A percentile compares a stretch with the other conserved stretches of the same genome.
phyloP scores from a whole-genome alignment of 1,140 invertebrate species.

The Caerostris extrusa region DNA sequence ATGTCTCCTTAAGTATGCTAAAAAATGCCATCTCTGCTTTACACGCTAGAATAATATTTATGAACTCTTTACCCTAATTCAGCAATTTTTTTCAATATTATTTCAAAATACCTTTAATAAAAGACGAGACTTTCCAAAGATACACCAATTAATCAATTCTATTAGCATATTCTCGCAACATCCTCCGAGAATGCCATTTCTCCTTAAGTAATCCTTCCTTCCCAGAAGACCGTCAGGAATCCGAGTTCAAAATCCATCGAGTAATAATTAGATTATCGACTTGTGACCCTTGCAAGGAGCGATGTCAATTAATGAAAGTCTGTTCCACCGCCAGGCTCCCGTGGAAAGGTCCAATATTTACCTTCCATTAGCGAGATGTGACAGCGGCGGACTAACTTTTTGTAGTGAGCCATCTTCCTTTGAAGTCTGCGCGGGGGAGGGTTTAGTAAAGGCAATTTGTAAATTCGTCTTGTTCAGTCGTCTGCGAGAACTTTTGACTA shows the following conservation, averaged over 20 bases:
- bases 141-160: neutral
- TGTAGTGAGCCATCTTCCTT: neutral
- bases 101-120: too few species aligned
- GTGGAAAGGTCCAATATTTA: constrained; percentile 37
- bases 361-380: constrained; percentile 36
- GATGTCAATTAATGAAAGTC: constrained; percentile 22
- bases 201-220: neutral
- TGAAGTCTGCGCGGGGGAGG: too few species aligned
- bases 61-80: too few species aligned
- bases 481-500: neutral
- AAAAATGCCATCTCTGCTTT: too few species aligned
- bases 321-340: neutral
- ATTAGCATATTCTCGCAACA: neutral
- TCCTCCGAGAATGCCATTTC: neutral
- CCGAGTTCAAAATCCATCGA: neutral
- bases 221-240: neutral
- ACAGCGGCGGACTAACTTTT: neutral
- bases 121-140: too few species aligned
- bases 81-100: too few species aligned
- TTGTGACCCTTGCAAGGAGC: neutral
- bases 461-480: neutral
- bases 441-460: neutral
- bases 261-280: constrained; percentile 41
- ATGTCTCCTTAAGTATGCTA: too few species aligned
- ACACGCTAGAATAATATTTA: too few species aligned